phyloP scores from a whole-genome alignment of 2,888 invertebrate species.

The Conops quadrifasciatus region DNA sequence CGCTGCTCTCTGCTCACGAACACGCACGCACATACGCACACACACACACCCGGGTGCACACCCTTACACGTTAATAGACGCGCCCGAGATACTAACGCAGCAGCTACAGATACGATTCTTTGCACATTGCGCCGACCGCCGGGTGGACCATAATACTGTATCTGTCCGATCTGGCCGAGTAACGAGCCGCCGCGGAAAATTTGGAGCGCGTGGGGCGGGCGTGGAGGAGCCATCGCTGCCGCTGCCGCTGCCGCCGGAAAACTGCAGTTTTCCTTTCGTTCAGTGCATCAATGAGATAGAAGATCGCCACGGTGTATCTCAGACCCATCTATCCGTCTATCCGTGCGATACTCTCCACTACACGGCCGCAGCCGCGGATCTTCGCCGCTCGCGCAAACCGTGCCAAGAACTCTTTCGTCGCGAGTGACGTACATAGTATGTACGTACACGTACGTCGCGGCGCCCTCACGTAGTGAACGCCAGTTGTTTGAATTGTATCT shows the following conservation, averaged over 20 bases:
- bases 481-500: not conserved
- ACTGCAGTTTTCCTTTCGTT: slow-evolving; percentile 29
- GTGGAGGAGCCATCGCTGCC: not conserved
- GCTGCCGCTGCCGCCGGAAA: not conserved
- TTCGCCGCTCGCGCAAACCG: slow-evolving; percentile 3
- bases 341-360: not conserved
- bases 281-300: slow-evolving; percentile 4
- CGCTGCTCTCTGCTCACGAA: slow-evolving; percentile 15
- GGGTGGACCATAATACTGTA: slow-evolving; percentile 23
- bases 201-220: not conserved
- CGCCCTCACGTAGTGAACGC: slow-evolving; percentile 1
- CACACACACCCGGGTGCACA: slow-evolving; percentile 21
- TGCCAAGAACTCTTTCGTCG: slow-evolving; percentile 12
- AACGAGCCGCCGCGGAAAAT: slow-evolving; percentile 6
- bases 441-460: not conserved
- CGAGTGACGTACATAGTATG: slow-evolving; percentile 10
- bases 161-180: slow-evolving; percentile 21
- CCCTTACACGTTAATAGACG: slow-evolving; percentile 36
- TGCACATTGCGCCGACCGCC: slow-evolving; percentile 5
- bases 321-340: not conserved
- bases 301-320: not conserved
- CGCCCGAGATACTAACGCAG: slow-evolving; percentile 8
- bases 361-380: not conserved
- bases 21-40: slow-evolving; percentile 33
- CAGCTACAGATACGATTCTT: slow-evolving; percentile 28